Percentiles rank a stretch among this genome's conserved stretches.
Evolutionary conservation across 2,797 vertebrate genomes (phyloP).

Genomic region (Hippopotamyrus pictus): DNA sequence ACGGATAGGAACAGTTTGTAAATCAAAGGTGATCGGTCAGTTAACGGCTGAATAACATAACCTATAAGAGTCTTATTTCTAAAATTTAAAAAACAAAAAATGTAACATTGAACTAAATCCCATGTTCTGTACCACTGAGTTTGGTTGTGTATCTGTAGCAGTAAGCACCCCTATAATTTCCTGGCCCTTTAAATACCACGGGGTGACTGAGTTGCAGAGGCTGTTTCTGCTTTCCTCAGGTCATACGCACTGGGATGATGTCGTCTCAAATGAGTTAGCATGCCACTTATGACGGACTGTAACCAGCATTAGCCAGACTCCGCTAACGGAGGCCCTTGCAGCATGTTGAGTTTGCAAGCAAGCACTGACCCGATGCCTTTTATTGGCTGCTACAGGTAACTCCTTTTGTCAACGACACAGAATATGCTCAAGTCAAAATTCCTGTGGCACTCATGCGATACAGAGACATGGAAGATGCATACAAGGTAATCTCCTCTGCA

Average conservation of each 20-base stretch:
- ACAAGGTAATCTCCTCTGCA: conserved; percentile 59
- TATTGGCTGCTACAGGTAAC: conserved; percentile 52
- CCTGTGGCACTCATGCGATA: conserved; percentile 75
- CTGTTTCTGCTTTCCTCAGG: neutral
- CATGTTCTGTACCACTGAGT: neutral
- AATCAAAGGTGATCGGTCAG: neutral
- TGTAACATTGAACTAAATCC: neutral
- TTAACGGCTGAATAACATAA: neutral
- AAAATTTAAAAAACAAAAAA: neutral
- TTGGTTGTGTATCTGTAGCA: neutral
- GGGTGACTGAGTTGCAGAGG: neutral
- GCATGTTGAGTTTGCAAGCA: neutral
- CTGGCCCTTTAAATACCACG: neutral
- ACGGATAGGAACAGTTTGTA: neutral
- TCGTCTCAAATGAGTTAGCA: neutral
- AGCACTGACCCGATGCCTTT: neutral
- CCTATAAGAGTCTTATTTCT: neutral
- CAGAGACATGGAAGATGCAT: conserved; percentile 68
- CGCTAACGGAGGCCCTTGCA: neutral
- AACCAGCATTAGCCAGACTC: neutral
- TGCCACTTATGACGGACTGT: neutral
- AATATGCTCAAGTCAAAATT: conserved; percentile 67
- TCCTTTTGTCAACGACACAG: conserved; percentile 68
- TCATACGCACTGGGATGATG: neutral
- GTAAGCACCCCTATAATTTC: neutral